Percentiles rank a stretch among this genome's conserved stretches.
Conservation (phyloP, 2,113 vertebrate species). For the Ptyas mucosa region DNA sequence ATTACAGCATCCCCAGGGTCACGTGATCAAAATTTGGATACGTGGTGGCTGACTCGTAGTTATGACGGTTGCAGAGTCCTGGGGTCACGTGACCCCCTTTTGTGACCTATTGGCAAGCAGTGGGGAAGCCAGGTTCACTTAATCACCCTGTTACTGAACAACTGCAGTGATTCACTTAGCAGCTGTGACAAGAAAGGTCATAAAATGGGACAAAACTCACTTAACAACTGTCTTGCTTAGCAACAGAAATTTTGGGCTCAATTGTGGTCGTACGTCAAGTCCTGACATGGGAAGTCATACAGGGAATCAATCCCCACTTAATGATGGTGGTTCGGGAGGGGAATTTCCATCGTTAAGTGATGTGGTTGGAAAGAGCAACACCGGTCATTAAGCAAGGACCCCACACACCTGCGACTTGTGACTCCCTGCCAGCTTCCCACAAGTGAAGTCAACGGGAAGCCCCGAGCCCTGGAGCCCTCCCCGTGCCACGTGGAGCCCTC, state of each 20-base stretch:
- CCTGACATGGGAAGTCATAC: not conserved
- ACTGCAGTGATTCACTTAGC: not conserved
- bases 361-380: not conserved
- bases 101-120: not conserved
- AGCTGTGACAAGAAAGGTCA: not conserved
- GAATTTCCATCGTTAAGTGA: not conserved
- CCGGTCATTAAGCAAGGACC: not conserved
- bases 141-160: not conserved
- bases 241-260: not conserved
- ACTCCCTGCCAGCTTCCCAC: not conserved
- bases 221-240: not conserved
- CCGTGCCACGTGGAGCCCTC: not conserved
- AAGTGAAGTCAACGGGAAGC: not conserved
- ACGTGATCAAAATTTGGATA: not conserved
- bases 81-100: not conserved
- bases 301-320: not conserved
- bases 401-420: accelerated
- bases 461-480: not conserved
- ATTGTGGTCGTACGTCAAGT: not conserved
- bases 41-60: not conserved
- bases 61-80: not conserved
- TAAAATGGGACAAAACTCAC: not conserved
- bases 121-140: not conserved
- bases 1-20: not conserved
- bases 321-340: not conserved